These are phyloP conservation scores for Tonatia bakeri DNA, from an alignment of 2,113 vertebrate genomes.

Conservation along the genomic window DNA sequence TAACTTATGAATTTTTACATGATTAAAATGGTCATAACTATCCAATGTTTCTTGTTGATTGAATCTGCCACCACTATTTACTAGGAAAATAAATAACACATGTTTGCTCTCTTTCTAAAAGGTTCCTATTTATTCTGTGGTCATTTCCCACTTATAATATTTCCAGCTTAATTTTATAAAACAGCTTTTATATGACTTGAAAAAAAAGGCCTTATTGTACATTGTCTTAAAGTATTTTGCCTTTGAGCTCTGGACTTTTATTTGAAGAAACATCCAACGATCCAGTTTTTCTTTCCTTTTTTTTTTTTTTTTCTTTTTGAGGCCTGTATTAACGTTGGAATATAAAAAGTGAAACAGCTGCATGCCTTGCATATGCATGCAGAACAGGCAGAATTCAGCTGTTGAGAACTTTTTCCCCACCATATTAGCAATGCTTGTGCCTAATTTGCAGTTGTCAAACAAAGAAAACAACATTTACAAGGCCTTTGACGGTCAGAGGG, in stretches of 20 bases:
- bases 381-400: conserved; percentile 49
- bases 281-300: conserved; percentile 65
- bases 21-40: conserved; percentile 97
- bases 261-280: conserved; percentile 77
- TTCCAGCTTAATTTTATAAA: conserved; percentile 87
- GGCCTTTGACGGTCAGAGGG: neutral
- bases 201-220: conserved; percentile 78
- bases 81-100: conserved; percentile 98
- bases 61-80: conserved; percentile 97
- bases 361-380: conserved; percentile 56
- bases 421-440: conserved; percentile 40
- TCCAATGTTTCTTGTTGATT: conserved; percentile 97
- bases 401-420: conserved; percentile 44
- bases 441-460: conserved; percentile 62
- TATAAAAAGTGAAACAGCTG: conserved; percentile 81
- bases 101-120: conserved; percentile 87
- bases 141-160: conserved; percentile 86
- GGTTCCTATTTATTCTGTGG: conserved; percentile 86
- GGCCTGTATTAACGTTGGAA: conserved; percentile 38
- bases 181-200: conserved; percentile 82
- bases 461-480: conserved; percentile 54
- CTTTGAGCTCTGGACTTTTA: conserved; percentile 80
- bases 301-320: neutral
- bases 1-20: conserved; percentile 88
- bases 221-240: conserved; percentile 83